Conservation (phyloP, 1,140 invertebrate genomes). For the Chionoecetes opilio region DNA sequence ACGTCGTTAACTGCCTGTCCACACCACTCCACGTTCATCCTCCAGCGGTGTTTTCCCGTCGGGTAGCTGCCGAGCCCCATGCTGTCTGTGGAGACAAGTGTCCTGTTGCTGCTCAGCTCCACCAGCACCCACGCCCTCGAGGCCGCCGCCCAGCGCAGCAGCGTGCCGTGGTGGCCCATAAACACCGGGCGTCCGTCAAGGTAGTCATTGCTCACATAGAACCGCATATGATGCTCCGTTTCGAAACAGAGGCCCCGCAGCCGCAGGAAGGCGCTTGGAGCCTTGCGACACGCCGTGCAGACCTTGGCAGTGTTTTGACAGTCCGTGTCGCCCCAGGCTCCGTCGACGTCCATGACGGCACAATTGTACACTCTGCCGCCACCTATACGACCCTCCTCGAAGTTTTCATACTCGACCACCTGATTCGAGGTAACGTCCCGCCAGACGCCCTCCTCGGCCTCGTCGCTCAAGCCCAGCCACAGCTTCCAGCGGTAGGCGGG, state of each 20-base stretch:
- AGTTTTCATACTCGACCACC: slow-evolving; percentile 5
- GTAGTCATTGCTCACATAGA: neutral
- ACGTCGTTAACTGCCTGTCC: neutral
- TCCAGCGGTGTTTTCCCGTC: slow-evolving; percentile 59
- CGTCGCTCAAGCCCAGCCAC: slow-evolving; percentile 63
- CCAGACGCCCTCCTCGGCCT: slow-evolving; percentile 60
- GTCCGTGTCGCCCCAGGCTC: slow-evolving; percentile 51
- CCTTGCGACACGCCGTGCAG: slow-evolving; percentile 38
- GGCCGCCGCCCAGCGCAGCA: slow-evolving; percentile 25
- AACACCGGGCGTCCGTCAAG: slow-evolving; percentile 50
- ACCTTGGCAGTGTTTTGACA: slow-evolving; percentile 36
- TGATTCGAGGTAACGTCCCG: slow-evolving; percentile 44
- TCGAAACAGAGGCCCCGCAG: slow-evolving; percentile 60
- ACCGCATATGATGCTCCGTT: slow-evolving; percentile 59
- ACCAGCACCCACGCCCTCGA: slow-evolving; percentile 21
- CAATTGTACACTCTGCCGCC: slow-evolving; percentile 52
- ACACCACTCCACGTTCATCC: slow-evolving; percentile 16
- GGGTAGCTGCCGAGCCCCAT: slow-evolving; percentile 30
- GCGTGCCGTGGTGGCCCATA: slow-evolving; percentile 37
- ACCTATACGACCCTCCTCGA: neutral
- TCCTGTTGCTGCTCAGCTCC: neutral
- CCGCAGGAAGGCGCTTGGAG: slow-evolving; percentile 43
- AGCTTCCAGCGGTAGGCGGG: slow-evolving; percentile 36
- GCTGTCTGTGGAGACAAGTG: neutral
- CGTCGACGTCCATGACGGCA: neutral